Percentiles rank a stretch among this genome's conserved stretches.
Conservation (phyloP, 2,113 vertebrate species). For the Chlamydotis undulata region DNA sequence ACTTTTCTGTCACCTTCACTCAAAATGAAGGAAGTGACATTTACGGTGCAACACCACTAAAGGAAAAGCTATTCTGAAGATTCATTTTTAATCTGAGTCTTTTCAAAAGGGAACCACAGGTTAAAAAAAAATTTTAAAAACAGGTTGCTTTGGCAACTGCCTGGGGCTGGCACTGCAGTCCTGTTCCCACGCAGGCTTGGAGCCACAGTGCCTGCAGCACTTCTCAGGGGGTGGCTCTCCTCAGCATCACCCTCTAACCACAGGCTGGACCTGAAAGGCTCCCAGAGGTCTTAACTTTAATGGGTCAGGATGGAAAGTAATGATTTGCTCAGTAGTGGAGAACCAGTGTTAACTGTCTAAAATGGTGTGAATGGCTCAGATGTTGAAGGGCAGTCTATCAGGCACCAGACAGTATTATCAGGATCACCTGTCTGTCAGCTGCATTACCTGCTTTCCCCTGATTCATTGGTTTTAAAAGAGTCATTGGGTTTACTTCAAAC, state of each 20-base stretch:
- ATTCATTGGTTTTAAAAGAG: slow-evolving; percentile 15
- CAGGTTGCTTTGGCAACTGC: slow-evolving; percentile 44
- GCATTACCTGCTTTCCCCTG: slow-evolving; percentile 9
- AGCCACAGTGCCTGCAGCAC: not conserved
- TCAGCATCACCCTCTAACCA: slow-evolving; percentile 30
- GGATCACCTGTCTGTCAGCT: slow-evolving; percentile 63
- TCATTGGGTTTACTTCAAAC: slow-evolving; percentile 51
- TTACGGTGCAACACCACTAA: not conserved
- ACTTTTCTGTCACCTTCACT: slow-evolving; percentile 29
- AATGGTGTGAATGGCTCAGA: slow-evolving; percentile 65
- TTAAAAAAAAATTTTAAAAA: not conserved
- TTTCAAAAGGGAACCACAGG: slow-evolving; percentile 32
- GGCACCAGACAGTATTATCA: slow-evolving; percentile 61
- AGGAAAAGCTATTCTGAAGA: slow-evolving; percentile 30
- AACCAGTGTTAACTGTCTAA: slow-evolving; percentile 11
- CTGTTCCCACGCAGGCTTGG: not conserved
- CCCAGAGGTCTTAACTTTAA: slow-evolving; percentile 38
- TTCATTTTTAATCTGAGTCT: slow-evolving; percentile 36
- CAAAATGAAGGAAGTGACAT: slow-evolving; percentile 46
- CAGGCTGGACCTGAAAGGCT: slow-evolving; percentile 13
- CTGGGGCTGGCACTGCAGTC: not conserved
- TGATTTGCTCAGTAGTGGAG: slow-evolving; percentile 30
- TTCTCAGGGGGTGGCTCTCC: slow-evolving; percentile 34
- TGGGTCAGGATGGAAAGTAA: slow-evolving; percentile 49
- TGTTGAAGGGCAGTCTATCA: slow-evolving; percentile 58